Conservation (phyloP, 2,113 vertebrate species). For the Caranx ignobilis region DNA sequence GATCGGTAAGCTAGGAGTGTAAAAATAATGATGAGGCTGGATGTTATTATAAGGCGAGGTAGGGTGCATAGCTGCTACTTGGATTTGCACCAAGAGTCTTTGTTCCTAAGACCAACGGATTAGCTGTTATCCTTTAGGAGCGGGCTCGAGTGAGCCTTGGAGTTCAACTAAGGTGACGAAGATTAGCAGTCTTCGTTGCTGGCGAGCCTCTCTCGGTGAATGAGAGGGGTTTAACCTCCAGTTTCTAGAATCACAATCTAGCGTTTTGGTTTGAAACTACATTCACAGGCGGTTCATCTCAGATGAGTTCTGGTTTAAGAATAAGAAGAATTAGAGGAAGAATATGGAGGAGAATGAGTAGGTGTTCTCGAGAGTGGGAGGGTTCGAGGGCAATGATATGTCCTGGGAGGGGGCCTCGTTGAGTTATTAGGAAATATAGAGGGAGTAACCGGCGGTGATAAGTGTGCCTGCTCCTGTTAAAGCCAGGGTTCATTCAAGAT, state of each 20-base stretch:
- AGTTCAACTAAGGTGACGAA: not conserved
- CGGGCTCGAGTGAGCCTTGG: not conserved
- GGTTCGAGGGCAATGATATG: conserved; percentile 11
- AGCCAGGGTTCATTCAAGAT: not conserved
- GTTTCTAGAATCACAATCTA: conserved; percentile 60
- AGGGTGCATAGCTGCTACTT: not conserved
- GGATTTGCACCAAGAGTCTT: not conserved
- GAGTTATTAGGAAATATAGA: conserved; percentile 37
- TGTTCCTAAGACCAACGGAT: not conserved
- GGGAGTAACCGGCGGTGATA: conserved; percentile 35
- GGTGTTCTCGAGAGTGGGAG: conserved; percentile 48
- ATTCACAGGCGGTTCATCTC: conserved; percentile 32
- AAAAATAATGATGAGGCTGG: not conserved
- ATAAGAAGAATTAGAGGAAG: not conserved
- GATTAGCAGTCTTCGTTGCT: not conserved
- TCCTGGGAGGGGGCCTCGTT: not conserved
- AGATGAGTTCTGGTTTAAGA: conserved; percentile 42
- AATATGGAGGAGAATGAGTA: conserved; percentile 25
- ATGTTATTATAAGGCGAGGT: not conserved
- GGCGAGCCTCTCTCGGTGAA: conserved; percentile 27
- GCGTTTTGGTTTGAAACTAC: conserved; percentile 60
- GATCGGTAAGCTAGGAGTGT: not conserved
- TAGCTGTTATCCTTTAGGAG: not conserved
- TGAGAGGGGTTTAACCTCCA: conserved; percentile 40
- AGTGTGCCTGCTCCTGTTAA: not conserved